Evolutionary conservation across 2,113 vertebrate species (phyloP), one percentile per base, ranked within the genome.

Genomic region (Coreoperca whiteheadi): DNA sequence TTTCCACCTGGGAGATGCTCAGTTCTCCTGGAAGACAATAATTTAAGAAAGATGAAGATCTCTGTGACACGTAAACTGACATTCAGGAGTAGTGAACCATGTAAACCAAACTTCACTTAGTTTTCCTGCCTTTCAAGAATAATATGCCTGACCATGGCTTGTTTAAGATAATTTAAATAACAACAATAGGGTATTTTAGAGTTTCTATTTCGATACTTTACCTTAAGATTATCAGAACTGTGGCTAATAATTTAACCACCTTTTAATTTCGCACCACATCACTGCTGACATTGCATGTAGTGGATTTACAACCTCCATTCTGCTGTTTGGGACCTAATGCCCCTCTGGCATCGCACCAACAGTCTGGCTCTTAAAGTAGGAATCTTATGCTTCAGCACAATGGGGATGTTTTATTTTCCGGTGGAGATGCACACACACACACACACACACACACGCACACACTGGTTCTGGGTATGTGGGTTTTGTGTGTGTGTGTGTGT

Each of bases 351-450:
- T 14, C 0, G 2, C 48, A 81, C 81, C 82, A 73, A 43, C 73
- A 63, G 80, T 85, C 83, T 90, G 78, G 37, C 75, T 59, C 87
- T 78, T 71, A 77, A 82, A 69, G 76, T 28, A 80, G 87, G 87
- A 91, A 87, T 90, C 76, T 84, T 61, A 41, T 77, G 54, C 54
- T 61, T 87, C 87, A 91, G 87, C 87, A 92, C 89, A 91, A 91
- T 71, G 65, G 73, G 70, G 76, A 86, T 77, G 87, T 91, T 90
- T 90, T 86, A 85, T 87, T 88, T 89, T 89, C 79, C 77, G 51
- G 74, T 81, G 68, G 78, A 79, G 84, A 81, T 76, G 73, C 74
- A 81, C 37, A 85, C 71, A 43, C 61, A 48, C 43, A 28, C 41
- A 41, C 41, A 41, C 41, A 43, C 65, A 48, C 41, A 28, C 43